These are phyloP conservation scores for Frankliniella intonsa DNA, from an alignment of 2,888 invertebrate species.

Conservation along the genomic window DNA sequence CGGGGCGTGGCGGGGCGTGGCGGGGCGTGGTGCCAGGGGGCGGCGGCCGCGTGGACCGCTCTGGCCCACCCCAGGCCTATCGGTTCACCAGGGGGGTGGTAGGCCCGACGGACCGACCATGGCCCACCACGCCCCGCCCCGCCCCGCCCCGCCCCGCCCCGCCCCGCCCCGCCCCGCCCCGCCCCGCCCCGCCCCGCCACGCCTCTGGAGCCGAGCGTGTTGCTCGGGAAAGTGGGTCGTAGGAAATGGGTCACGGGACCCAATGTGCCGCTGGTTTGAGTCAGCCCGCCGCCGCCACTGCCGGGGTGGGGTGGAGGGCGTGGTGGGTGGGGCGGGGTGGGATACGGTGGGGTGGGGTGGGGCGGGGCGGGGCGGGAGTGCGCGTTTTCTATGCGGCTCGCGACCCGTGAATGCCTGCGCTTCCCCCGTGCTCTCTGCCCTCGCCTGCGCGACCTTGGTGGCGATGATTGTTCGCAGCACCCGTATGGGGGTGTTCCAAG, in stretches of 20 bases:
- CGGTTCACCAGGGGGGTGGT: constrained; percentile 23
- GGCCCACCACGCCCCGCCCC: background rate
- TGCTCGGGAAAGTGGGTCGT: constrained; percentile 17
- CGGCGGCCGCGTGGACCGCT: background rate
- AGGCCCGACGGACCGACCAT: background rate
- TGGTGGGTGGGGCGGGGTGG: background rate
- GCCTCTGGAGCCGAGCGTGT: constrained; percentile 1
- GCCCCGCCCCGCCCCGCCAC: background rate
- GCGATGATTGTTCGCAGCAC: too few relatives aligned
- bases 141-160: constrained; percentile 9
- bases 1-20: too few relatives aligned
- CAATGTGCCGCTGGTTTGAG: background rate
- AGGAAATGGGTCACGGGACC: constrained; percentile 13
- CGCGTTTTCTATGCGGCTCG: background rate
- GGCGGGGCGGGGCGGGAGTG: background rate
- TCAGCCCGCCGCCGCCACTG: background rate
- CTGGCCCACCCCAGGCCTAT: constrained; percentile 29
- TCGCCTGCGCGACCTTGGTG: too few relatives aligned
- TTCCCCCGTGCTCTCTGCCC: background rate
- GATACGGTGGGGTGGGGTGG: background rate
- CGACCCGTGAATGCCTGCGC: background rate
- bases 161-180: background rate
- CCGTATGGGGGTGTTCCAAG: too few relatives aligned
- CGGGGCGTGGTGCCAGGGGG: background rate
- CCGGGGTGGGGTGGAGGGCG: background rate